A percentile compares a stretch with the other conserved stretches of the same genome.
phyloP scores from a whole-genome alignment of 2,888 invertebrate genomes.

The Epistrophella euchroma region DNA sequence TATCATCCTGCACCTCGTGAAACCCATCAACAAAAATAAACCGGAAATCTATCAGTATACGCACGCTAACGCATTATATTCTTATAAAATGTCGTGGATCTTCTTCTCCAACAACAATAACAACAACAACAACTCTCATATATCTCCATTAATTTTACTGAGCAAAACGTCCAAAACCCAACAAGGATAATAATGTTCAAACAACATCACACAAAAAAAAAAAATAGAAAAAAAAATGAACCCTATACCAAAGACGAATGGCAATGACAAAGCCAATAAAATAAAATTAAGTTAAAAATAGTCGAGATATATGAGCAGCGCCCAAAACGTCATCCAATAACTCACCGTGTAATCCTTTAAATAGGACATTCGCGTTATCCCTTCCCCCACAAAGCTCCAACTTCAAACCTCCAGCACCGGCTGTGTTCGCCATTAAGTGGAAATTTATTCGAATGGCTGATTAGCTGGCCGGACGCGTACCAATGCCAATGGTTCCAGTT shows the following conservation, averaged over 20 bases:
- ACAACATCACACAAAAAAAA: slow-evolving; percentile 6
- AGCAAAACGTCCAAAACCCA: slow-evolving; percentile 57
- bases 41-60: slow-evolving; percentile 67
- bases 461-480: slow-evolving; percentile 64
- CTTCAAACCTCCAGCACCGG: background rate
- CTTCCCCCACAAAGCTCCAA: background rate
- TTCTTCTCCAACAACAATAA: slow-evolving; percentile 21
- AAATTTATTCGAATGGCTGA: slow-evolving; percentile 73
- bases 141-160: slow-evolving; percentile 71
- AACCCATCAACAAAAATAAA: slow-evolving; percentile 32
- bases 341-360: slow-evolving; percentile 83
- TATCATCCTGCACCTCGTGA: slow-evolving; percentile 28
- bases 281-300: slow-evolving; percentile 84
- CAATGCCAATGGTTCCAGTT: slow-evolving; percentile 10
- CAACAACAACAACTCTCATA: slow-evolving; percentile 68
- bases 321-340: slow-evolving; percentile 78
- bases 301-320: slow-evolving; percentile 80
- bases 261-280: slow-evolving; percentile 80
- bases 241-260: slow-evolving; percentile 60
- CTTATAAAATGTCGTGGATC: slow-evolving; percentile 53
- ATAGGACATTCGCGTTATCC: slow-evolving; percentile 83
- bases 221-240: slow-evolving; percentile 5
- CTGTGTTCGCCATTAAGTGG: slow-evolving; percentile 64
- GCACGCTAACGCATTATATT: slow-evolving; percentile 70
- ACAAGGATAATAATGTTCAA: slow-evolving; percentile 47